Base-by-base conservation (phyloP, 2,113 vertebrate species). In the Bubo bubo region DNA sequence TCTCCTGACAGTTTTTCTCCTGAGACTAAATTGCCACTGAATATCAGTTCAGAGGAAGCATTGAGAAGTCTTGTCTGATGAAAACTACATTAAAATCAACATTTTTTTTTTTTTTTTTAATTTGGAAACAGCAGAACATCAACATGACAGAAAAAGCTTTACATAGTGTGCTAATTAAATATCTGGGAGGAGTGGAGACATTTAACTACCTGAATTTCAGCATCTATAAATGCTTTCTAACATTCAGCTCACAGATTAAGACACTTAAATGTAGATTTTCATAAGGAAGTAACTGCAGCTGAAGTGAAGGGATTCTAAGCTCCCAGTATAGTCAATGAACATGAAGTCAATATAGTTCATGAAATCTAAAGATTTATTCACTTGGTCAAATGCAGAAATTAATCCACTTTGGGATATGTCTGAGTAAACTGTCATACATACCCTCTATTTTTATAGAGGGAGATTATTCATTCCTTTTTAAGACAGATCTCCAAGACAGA, bases 301-400 rank as follows among this genome's bases (percentile, higher is more conserved):
- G 50, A 94, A 71, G 50, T 30, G 32, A 72, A 75, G 17, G 10
- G 20, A 45, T 4, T 52, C 37, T 93, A 72, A 82, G 28, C 12
- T 88, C 14, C n/a, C 4, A 14, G 10, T 49, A 4, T 12, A 64
- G 17, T 47, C 64, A 90, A 11, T 19, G 23, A 71, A 79, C 18
- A 64, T 34, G 27, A 71, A 90, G 41, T 59, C 41, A 72, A 67
- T 79, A 72, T 11, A 55, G n/a, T 72, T 81, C 52, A 71, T 85
- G 60, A 84, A 93, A 94, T 58, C 26, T 74, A 77, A 80, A 87
- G 41, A 58, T 81, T 79, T 89, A 84, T 87, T 81, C 60, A 49
- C 14, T 50, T 93, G n/a, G 41, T 59, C 50, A 91, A 91, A 89
- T 91, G 28, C 11, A 74, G 47, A 92, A 94, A 92, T 79, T 63